A percentile compares a stretch with the other conserved stretches of the same genome.
Conservation (phyloP, 2,113 vertebrate species). For the Prochilodus magdalenae region DNA sequence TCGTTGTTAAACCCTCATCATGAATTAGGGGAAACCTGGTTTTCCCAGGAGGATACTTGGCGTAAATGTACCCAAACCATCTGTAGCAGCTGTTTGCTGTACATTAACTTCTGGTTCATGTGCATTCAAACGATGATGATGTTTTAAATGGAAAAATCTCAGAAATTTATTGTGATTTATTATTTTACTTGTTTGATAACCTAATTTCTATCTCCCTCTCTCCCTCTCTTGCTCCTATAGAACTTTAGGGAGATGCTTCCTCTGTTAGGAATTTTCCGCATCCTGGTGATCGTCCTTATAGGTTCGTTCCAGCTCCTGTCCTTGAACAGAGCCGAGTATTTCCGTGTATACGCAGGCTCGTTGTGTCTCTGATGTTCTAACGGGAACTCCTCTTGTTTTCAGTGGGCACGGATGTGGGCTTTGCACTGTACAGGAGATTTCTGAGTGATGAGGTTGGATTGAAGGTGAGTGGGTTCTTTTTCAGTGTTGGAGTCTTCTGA, state of each 20-base stretch:
- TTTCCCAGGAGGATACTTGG: too few relatives aligned
- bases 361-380: not conserved
- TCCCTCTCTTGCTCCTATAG: constrained; percentile 65
- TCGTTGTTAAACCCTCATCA: too few relatives aligned
- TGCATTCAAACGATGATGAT: too few relatives aligned
- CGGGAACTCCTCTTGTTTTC: constrained; percentile 51
- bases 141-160: too few relatives aligned
- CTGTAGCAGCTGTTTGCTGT: too few relatives aligned
- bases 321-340: not conserved
- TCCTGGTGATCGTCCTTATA: constrained; percentile 77
- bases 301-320: constrained; percentile 72
- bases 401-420: constrained; percentile 86
- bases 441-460: constrained; percentile 63
- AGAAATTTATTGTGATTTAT: too few relatives aligned
- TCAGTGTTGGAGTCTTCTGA: not conserved
- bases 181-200: too few relatives aligned
- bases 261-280: constrained; percentile 82
- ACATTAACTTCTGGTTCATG: too few relatives aligned
- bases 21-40: too few relatives aligned
- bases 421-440: constrained; percentile 91
- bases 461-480: constrained; percentile 58
- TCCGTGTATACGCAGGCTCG: not conserved
- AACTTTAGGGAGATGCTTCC: constrained; percentile 92
- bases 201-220: not conserved
- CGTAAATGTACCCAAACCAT: too few relatives aligned